Evolutionary conservation across 2,797 vertebrate species (phyloP).

Genomic region (Apogon talboti): DNA sequence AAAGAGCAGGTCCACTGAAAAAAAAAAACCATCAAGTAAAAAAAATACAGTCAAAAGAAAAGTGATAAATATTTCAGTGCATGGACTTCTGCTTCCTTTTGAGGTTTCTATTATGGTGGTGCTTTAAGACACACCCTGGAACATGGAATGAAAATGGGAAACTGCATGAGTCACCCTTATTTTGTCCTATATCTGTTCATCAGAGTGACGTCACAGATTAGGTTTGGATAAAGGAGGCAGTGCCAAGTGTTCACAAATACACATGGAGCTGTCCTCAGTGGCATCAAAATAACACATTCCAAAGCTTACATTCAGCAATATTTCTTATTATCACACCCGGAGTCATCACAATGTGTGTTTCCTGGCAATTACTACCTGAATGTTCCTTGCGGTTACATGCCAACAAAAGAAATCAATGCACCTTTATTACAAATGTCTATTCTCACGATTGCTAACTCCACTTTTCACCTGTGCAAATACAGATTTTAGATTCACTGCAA

Average conservation of each 20-base stretch:
- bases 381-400: not conserved
- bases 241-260: conserved; percentile 39
- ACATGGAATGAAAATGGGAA: conserved; percentile 19
- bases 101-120: conserved; percentile 34
- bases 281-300: conserved; percentile 34
- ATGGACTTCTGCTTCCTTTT: conserved; percentile 26
- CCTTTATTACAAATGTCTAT: conserved; percentile 2
- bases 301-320: conserved; percentile 36
- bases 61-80: conserved; percentile 60
- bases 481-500: conserved; percentile 11
- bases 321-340: conserved; percentile 25
- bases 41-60: conserved; percentile 33
- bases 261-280: conserved; percentile 35
- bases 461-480: conserved; percentile 24
- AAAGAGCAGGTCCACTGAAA: conserved; percentile 38
- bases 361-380: not conserved
- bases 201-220: conserved; percentile 46
- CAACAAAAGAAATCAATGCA: not conserved
- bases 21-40: not conserved
- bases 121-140: conserved; percentile 40
- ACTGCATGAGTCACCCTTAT: conserved; percentile 8
- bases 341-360: not conserved
- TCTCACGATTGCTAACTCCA: not conserved
- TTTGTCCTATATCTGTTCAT: conserved; percentile 17
- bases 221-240: conserved; percentile 30